Conservation (phyloP, 2,113 vertebrate species). For the Coregonus clupeaformis region DNA sequence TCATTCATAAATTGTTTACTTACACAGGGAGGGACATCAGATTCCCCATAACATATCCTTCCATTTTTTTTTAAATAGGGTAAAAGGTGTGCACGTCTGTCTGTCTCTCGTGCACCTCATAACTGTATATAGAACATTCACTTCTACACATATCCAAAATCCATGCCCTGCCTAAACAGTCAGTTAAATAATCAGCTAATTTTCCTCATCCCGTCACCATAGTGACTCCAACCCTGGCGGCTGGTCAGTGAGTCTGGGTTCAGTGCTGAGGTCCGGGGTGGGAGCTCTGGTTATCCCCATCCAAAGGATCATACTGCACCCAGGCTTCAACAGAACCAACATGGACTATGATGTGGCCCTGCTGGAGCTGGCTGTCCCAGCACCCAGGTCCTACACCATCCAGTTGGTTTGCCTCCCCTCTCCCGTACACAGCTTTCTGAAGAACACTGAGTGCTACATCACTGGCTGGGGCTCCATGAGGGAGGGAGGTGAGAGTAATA, state of each 20-base stretch:
- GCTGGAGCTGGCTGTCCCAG: conserved; percentile 77
- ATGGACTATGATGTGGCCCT: conserved; percentile 90
- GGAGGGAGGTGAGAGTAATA: conserved; percentile 67
- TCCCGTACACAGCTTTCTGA: conserved; percentile 72
- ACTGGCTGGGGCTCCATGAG: conserved; percentile 89
- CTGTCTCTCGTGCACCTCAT: too few species aligned
- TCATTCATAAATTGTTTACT: too few species aligned
- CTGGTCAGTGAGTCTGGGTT: conserved; percentile 89
- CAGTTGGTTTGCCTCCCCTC: conserved; percentile 87
- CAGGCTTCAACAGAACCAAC: conserved; percentile 85
- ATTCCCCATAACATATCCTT: too few species aligned
- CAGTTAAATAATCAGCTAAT: conserved; percentile 16
- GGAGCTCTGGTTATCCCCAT: conserved; percentile 82
- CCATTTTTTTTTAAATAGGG: too few species aligned
- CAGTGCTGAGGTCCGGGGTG: conserved; percentile 75
- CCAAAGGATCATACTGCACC: conserved; percentile 83
- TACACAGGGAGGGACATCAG: too few species aligned
- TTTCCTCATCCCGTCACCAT: conserved; percentile 18
- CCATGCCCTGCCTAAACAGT: background rate
- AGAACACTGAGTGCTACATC: conserved; percentile 83
- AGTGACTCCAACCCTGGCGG: conserved; percentile 38
- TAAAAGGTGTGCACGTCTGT: too few species aligned
- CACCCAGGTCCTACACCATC: conserved; percentile 78
- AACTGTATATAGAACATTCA: too few species aligned
- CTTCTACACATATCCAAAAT: background rate